phyloP scores from a whole-genome alignment of 2,113 vertebrate genomes.

The Strigops habroptila region DNA sequence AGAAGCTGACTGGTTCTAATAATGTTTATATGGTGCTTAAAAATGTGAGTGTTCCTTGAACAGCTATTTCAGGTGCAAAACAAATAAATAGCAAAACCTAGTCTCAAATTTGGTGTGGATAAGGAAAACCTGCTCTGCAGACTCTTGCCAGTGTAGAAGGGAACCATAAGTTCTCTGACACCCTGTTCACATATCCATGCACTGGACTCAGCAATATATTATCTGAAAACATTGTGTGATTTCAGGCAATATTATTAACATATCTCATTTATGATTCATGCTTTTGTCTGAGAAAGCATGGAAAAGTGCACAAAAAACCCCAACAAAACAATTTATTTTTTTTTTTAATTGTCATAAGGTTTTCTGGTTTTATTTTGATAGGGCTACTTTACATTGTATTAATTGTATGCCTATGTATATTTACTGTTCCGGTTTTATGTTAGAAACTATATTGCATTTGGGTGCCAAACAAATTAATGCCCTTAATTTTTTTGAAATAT shows the following conservation, averaged over 20 bases:
- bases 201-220: not conserved
- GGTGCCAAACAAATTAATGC: not conserved
- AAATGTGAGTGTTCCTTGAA: not conserved
- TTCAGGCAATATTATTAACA: not conserved
- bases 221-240: not conserved
- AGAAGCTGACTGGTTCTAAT: not conserved
- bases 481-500: not conserved
- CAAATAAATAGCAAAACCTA: not conserved
- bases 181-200: not conserved
- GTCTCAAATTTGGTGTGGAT: not conserved
- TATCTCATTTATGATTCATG: not conserved
- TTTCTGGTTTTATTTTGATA: not conserved
- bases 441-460: not conserved
- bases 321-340: not conserved
- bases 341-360: rapidly evolving
- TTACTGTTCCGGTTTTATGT: not conserved
- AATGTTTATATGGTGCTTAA: not conserved
- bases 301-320: rapidly evolving
- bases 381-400: rapidly evolving
- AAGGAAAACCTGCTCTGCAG: not conserved
- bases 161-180: not conserved
- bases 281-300: not conserved
- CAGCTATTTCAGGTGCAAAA: not conserved
- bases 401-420: rapidly evolving
- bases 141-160: not conserved